Evolutionary conservation across 92 coral and sea anemone genomes (phyloP).

Genomic region (Meandrina meandrites): DNA sequence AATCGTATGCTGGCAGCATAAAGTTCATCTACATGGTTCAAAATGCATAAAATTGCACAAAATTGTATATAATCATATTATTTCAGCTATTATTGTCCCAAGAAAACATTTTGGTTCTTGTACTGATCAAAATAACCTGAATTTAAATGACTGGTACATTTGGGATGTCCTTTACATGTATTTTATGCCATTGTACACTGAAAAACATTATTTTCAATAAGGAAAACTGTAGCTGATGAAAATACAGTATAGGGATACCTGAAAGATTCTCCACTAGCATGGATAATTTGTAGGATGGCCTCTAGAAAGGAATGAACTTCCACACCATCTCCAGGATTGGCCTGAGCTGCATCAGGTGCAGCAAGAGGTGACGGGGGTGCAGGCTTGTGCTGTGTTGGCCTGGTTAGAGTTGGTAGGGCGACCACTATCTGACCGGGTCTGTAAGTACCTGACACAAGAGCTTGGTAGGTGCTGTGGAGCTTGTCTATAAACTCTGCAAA

Average conservation of each 20-base stretch:
- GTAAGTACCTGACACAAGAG: slow-evolving; percentile 77
- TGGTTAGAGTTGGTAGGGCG: slow-evolving; percentile 81
- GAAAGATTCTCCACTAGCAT: slow-evolving; percentile 61
- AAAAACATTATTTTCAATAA: background rate
- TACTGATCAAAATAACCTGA: background rate
- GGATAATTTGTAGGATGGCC: slow-evolving; percentile 71
- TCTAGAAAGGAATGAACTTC: slow-evolving; percentile 87
- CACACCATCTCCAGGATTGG: slow-evolving; percentile 71
- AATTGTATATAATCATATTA: no score
- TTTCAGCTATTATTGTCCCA: no score
- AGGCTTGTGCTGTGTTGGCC: slow-evolving; percentile 73
- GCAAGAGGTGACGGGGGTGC: slow-evolving; percentile 45
- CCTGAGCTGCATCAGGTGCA: slow-evolving; percentile 34
- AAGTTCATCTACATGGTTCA: no score
- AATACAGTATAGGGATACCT: slow-evolving; percentile 40
- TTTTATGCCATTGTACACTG: background rate
- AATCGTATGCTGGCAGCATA: no score
- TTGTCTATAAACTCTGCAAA: slow-evolving; percentile 84
- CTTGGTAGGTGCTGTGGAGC: slow-evolving; percentile 78
- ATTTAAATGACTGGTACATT: background rate
- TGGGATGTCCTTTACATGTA: background rate
- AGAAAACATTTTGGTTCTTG: background rate
- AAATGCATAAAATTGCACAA: no score
- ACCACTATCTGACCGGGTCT: slow-evolving; percentile 95
- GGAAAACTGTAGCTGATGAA: background rate